Percentiles rank a stretch among this genome's conserved stretches.
Conservation (phyloP, 2,888 invertebrate genomes). For the Augochlorella aurata region DNA sequence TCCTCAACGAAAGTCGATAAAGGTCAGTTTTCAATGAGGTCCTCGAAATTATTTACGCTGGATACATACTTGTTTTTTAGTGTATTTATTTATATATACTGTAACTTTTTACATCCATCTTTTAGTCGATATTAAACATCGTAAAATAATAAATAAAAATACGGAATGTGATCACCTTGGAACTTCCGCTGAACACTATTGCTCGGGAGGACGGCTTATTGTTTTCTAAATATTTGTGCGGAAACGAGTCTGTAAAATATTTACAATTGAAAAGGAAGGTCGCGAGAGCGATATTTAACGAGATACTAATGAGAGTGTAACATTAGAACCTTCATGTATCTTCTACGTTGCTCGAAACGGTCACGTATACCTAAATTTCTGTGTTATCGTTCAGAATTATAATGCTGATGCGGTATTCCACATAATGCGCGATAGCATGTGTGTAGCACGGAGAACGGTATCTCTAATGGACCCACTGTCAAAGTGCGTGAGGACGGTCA, state of each 20-base stretch:
- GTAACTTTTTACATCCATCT: background rate
- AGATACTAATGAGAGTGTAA: background rate
- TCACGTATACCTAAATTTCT: background rate
- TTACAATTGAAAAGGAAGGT: background rate
- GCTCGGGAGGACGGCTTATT: background rate
- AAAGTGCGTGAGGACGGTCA: constrained; percentile 56
- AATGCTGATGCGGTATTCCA: constrained; percentile 32
- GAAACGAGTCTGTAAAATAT: background rate
- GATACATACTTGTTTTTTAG: too few species aligned
- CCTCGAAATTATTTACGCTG: too few species aligned
- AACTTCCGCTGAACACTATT: background rate
- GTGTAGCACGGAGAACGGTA: constrained; percentile 31
- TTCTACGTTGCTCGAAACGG: background rate
- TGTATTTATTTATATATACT: background rate
- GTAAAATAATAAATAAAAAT: background rate
- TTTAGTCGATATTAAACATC: background rate
- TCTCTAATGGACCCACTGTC: constrained; percentile 31
- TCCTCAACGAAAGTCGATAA: too few species aligned
- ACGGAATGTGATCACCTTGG: background rate
- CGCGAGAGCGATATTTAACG: too few species aligned
- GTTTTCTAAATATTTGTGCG: background rate
- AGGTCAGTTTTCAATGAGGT: too few species aligned
- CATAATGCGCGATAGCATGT: constrained; percentile 22
- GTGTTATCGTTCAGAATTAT: constrained; percentile 13
- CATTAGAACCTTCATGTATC: background rate